Base-by-base conservation (phyloP, 2,797 vertebrate species). In the Acrossocheilus fasciatus region DNA sequence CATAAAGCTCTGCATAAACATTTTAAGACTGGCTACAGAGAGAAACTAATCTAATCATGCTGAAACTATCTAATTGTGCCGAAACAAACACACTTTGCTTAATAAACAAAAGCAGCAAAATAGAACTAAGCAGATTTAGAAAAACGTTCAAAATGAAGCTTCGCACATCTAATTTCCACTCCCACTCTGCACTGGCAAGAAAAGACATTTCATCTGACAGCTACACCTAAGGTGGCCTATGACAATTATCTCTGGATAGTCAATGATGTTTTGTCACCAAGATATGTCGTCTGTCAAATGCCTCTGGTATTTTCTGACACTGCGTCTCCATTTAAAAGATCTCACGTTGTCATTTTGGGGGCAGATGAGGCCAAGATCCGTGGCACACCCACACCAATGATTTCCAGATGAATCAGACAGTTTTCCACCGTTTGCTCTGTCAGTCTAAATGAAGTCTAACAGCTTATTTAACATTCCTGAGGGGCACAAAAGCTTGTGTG, bases 391-490 rank as follows among this genome's bases (percentile, higher is more conserved):
- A 47, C 17, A 30, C 17, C 41, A 4, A 83, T 86, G 73, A 81
- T 85, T 47, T 76, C 62, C 12, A 57, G 50, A 66, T 76, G 30
- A 72, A 76, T 54, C 54, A 50, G 45, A 77, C 72, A 78, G 45
- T 41, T 70, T 36, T 30, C 59, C 30, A 23, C 36, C 62, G 1
- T 86, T 36, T 45, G 4, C 17, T 70, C 43, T 80, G 81, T 47
- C 70, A 69, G 81, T 88, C 47, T 84, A 52, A 68, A 69, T 26
- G 76, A 88, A 76, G 80, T 69, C 62, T 73, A 84, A 64, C 57
- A 70, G 69, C 59, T 89, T 87, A 81, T 26, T 88, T 83, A 76
- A 54, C 64, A 68, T 73, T 80, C 84, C 81, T 39, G 43, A 66
- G 62, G 26, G 83, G 79, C 54, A 52, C 50, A 83, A 52, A 81